Percentiles rank a stretch among this genome's conserved stretches.
Conservation (phyloP, 2,113 vertebrate species). For the Nothocercus julius region DNA sequence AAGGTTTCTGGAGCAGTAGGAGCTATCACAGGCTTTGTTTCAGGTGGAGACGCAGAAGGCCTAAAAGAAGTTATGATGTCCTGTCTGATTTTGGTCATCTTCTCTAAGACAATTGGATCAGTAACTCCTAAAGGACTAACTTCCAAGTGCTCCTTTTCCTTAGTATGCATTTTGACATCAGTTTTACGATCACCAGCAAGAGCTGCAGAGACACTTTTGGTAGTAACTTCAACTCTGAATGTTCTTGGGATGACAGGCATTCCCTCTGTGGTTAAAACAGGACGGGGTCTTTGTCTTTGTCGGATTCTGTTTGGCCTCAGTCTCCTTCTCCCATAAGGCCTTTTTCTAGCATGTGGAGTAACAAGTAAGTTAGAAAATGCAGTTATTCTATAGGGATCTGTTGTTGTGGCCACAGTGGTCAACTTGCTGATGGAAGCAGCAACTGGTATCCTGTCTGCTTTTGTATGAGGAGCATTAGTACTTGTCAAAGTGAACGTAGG, state of each 20-base stretch:
- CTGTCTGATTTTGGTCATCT: neutral
- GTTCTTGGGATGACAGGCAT: neutral
- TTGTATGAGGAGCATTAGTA: neutral
- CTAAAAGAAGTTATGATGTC: neutral
- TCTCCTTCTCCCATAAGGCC: constrained; percentile 73
- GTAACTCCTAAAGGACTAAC: neutral
- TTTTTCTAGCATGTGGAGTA: constrained; percentile 70
- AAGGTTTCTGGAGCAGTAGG: neutral
- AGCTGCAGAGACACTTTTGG: neutral
- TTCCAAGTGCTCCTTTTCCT: neutral
- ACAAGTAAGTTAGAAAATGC: neutral
- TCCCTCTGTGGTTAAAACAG: neutral
- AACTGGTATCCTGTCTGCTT: neutral
- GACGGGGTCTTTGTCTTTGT: constrained; percentile 14
- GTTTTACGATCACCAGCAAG: neutral
- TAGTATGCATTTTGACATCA: neutral
- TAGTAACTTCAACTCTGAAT: neutral
- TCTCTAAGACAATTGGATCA: neutral
- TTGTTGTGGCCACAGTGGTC: neutral
- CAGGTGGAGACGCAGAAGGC: neutral
- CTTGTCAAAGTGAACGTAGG: neutral
- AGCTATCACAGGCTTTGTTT: neutral
- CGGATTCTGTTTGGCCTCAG: constrained; percentile 77
- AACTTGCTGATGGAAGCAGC: neutral
- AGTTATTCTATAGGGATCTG: neutral